phyloP scores from a whole-genome alignment of 2,113 vertebrate species.

The Poecile atricapillus region DNA sequence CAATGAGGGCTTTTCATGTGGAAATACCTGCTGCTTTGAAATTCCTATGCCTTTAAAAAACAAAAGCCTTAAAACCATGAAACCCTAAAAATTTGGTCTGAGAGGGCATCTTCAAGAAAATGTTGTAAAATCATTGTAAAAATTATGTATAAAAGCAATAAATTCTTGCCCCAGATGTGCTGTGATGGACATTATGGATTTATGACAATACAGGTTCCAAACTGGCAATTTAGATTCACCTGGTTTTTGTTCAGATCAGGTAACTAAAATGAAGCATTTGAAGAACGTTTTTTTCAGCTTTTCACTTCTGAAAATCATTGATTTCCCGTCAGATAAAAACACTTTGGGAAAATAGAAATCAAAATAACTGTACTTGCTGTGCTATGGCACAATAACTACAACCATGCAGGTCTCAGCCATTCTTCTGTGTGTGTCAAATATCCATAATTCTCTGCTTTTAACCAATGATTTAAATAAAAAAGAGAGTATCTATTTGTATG shows the following conservation, averaged over 20 bases:
- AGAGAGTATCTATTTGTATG: neutral
- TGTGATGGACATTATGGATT: accelerated
- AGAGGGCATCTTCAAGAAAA: neutral
- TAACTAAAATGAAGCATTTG: neutral
- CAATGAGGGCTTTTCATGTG: neutral
- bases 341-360: neutral
- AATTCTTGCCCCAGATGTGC: neutral
- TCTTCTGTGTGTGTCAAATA: neutral
- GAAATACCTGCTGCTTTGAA: neutral
- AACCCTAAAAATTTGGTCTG: neutral
- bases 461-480: neutral
- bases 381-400: neutral
- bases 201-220: neutral
- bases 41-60: neutral
- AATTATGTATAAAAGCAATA: neutral
- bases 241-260: neutral
- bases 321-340: neutral
- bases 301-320: neutral
- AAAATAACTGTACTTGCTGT: neutral
- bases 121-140: neutral
- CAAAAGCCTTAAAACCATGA: neutral
- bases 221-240: neutral
- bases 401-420: neutral
- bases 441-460: neutral
- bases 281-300: neutral